Evolutionary conservation across 2,888 invertebrate species (phyloP).

Genomic region (Caenorhabditis virilis): DNA sequence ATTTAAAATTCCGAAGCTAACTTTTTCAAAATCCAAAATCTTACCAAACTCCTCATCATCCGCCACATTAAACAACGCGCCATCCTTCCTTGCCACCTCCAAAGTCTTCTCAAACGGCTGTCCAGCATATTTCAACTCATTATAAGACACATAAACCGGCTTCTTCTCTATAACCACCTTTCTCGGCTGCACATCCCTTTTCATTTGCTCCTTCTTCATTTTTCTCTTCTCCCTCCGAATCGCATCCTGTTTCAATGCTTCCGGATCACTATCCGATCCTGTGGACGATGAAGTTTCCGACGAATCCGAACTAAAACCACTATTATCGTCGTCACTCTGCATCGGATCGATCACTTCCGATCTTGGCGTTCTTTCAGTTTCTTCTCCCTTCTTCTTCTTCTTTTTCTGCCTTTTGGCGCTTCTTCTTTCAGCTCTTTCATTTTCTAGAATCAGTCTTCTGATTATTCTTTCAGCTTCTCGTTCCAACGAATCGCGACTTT

Average conservation of each 20-base stretch:
- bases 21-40: too few species aligned
- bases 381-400: background rate
- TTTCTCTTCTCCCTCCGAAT: constrained; percentile 13
- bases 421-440: background rate
- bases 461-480: constrained; percentile 30
- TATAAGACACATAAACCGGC: constrained; percentile 11
- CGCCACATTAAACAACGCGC: constrained; percentile 18
- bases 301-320: constrained; percentile 1
- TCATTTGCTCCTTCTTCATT: constrained; percentile 18
- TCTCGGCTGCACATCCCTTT: constrained; percentile 12
- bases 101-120: background rate
- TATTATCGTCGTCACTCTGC: too few species aligned
- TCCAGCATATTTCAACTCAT: background rate
- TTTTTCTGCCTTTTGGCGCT: background rate
- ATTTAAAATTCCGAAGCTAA: too few species aligned
- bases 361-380: background rate
- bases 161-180: constrained; percentile 11
- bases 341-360: constrained; percentile 6
- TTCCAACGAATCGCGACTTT: constrained; percentile 17
- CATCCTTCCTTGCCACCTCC: constrained; percentile 9
- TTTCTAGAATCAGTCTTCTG: constrained; percentile 15
- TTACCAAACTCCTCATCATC: constrained; percentile 20
- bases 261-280: constrained; percentile 15
- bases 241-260: constrained; percentile 1
- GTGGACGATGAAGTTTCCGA: constrained; percentile 2